Evolutionary conservation across 2,797 vertebrate species (phyloP), one percentile per base, ranked within the genome.

Genomic region (Hippocampus kuda): DNA sequence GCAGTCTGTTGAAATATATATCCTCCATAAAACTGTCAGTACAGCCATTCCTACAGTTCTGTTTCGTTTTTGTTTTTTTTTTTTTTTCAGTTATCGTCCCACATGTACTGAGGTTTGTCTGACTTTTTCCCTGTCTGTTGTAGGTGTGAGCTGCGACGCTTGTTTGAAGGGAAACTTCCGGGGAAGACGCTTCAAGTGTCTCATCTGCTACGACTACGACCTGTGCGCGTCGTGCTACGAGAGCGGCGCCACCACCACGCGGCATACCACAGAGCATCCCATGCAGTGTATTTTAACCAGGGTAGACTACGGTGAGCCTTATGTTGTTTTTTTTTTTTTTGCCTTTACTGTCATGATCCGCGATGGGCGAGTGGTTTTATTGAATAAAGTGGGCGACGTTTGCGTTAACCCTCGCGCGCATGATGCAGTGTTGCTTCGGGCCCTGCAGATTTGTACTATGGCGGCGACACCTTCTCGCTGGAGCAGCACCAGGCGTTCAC

Each of bases 261-360:
- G 96, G 88, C 97, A 99, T 86, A 97, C 95, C 78, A 97, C 96
- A 89, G 96, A 99, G 88, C 97, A 99, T 88, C 95, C 96, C 80
- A 98, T 99, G 97, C 97, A 99, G 96, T 99, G 97, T 92, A 99
- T 99, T 94, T 91, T 99, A 93, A 98, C 97, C 84, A 94, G 96
- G 89, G 95, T 99, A 93, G 96, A 99, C 90, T 99, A 98, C 87
- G 97, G 97, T 99, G 92, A 92, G 94, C 83, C 26, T 60, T 57
- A 12, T 13, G 11, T 27, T 15, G 11, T 26, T 1, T 34, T 10
- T 34, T n/a, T 22, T 30, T 30, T 5, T 24, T 2, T 27, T 27
- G 1, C 24, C 51, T 54, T 54, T 15, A 24, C 51, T 12, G 51
- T 54, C 11, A n/a, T 53, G 2, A 13, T 12, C 4, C 5, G 27